Conservation (phyloP, 1,140 invertebrate genomes). For the Polypedilum pembai region DNA sequence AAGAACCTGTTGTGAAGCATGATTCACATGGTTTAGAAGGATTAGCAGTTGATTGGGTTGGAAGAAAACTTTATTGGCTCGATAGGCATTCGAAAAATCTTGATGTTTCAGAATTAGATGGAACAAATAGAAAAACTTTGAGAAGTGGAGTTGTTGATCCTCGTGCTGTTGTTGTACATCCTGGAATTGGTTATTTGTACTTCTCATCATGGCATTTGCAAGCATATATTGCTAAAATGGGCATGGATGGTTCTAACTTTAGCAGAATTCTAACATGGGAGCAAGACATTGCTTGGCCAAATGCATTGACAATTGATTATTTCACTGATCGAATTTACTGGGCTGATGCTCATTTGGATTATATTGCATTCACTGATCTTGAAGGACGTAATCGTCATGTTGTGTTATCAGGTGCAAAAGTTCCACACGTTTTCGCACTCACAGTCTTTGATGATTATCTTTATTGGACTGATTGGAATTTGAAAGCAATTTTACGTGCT, state of each 20-base stretch:
- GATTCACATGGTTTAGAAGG: conserved; percentile 93
- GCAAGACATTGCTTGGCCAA: conserved; percentile 95
- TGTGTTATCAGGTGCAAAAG: conserved; percentile 67
- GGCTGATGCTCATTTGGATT: conserved; percentile 97
- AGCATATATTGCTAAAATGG: conserved; percentile 95
- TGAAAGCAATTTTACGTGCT: conserved; percentile 76
- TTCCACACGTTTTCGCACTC: conserved; percentile 91
- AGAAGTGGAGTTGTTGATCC: conserved; percentile 85
- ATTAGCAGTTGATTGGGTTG: conserved; percentile 95
- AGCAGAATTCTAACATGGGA: conserved; percentile 84
- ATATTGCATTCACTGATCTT: conserved; percentile 88
- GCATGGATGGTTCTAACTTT: conserved; percentile 93
- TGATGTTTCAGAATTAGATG: conserved; percentile 87
- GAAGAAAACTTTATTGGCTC: conserved; percentile 94
- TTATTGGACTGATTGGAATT: conserved; percentile 98
- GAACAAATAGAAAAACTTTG: conserved; percentile 81
- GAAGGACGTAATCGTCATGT: conserved; percentile 79
- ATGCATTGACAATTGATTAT: conserved; percentile 94
- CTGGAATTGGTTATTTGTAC: conserved; percentile 87
- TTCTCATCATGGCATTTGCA: conserved; percentile 95
- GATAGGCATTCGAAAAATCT: conserved; percentile 91
- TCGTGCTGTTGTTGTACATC: conserved; percentile 88
- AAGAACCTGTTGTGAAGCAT: conserved; percentile 82
- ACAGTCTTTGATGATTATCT: conserved; percentile 89
- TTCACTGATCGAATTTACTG: conserved; percentile 92